Evolutionary conservation across 2,797 vertebrate genomes (phyloP), one percentile per base, ranked within the genome.

Genomic region (Gymnodraco acuticeps): DNA sequence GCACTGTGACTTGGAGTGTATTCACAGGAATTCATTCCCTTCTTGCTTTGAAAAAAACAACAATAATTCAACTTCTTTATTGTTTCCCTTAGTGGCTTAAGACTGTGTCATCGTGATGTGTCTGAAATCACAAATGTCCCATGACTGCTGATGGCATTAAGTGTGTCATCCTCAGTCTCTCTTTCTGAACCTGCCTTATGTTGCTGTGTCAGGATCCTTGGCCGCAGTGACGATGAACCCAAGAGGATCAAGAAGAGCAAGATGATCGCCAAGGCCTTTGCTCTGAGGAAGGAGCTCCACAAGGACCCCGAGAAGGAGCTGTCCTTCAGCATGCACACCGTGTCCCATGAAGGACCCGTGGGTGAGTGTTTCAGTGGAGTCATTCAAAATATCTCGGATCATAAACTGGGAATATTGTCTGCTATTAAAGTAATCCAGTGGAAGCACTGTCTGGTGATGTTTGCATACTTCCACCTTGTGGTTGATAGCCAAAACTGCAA

Each of bases 221-320:
- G 98, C n/a, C 97, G 96, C 10, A 98, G 97, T 7, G 97, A 98
- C 2, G 96, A 99, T 5, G 97, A 99, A 52, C 98, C 98, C 72
- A 99, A 99, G 88, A 95, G 98, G 90, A 97, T 99, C 85, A 99
- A 98, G 92, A 99, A 99, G 91, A 99, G 98, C 94, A 99, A 97
- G 92, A 99, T 99, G 98, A 99, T 99, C 0, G 98, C 98, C 17
- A 99, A 99, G 88, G 98, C 98, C 3, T 99, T 99, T 84, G 97
- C 97, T 3, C 95, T 97, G 88, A 93, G 98, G 68, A 97, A 98
- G 31, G 98, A 99, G 89, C 95, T 99, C 48, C 96, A 98, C 83
- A 96, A 97, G 0, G 96, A 99, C 89, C 98, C 98, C 0, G 96
- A 96, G 81, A 98, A 91, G 88, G 98, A 99, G 82, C 85, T 99